These are phyloP conservation scores for Cerastis leucographa DNA, from an alignment of 2,888 invertebrate genomes.

Conservation along the genomic window DNA sequence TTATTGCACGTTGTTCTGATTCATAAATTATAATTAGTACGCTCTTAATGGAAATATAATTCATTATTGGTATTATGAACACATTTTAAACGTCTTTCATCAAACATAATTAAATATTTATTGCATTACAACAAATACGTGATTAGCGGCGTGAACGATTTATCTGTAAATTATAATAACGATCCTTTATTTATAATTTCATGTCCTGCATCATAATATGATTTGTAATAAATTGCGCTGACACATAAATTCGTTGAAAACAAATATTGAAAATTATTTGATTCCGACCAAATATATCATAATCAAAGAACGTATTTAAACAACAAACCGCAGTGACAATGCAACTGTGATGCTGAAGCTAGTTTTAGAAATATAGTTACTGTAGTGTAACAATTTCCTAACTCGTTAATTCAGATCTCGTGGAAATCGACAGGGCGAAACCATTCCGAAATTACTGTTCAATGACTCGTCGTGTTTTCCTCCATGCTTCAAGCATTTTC, in stretches of 20 bases:
- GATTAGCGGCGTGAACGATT: conserved; percentile 7
- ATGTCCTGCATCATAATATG: neutral
- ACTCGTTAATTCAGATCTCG: conserved; percentile 81
- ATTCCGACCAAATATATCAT: conserved; percentile 1
- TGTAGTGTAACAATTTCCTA: conserved; percentile 63
- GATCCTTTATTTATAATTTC: conserved; percentile 5
- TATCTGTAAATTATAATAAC: conserved; percentile 16
- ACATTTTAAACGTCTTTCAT: conserved; percentile 4
- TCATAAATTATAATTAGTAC: conserved; percentile 10
- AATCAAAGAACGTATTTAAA: neutral
- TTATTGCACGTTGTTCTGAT: conserved; percentile 23
- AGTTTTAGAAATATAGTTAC: conserved; percentile 8
- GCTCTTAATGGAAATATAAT: neutral
- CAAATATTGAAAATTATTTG: conserved; percentile 25
- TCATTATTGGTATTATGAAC: conserved; percentile 4
- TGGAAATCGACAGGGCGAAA: conserved; percentile 81
- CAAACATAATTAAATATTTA: conserved; percentile 23
- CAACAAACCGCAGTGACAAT: conserved; percentile 15
- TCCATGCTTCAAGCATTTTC: conserved; percentile 58
- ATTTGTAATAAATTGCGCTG: conserved; percentile 20
- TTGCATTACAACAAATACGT: conserved; percentile 23
- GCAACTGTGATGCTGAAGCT: conserved; percentile 20
- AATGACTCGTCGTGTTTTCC: conserved; percentile 79
- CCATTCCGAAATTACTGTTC: conserved; percentile 80
- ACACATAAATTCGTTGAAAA: neutral